Conservation (phyloP, 2,888 invertebrate species). For the Nasonovia ribisnigri region DNA sequence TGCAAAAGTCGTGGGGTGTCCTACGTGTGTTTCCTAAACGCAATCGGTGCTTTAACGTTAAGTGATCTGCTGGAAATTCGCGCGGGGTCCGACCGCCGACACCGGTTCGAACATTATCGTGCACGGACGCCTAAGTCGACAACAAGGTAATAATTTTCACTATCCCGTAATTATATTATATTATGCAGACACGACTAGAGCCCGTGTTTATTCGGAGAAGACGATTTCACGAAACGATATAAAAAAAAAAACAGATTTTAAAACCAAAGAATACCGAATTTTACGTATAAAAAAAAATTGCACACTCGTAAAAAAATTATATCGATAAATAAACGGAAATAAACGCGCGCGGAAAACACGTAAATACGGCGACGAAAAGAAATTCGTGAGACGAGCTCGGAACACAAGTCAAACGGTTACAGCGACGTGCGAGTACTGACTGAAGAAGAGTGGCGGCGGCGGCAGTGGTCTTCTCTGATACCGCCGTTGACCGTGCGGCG, state of each 20-base stretch:
- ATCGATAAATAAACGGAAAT: neutral
- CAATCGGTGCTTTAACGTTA: neutral
- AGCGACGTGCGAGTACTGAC: constrained; percentile 58
- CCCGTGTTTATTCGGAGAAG: neutral
- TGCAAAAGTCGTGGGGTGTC: neutral
- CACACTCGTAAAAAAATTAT: neutral
- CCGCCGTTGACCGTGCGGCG: constrained; percentile 20
- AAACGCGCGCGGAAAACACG: constrained; percentile 38
- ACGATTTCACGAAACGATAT: neutral
- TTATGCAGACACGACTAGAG: neutral
- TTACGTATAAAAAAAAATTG: neutral
- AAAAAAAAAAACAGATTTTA: neutral
- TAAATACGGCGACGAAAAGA: constrained; percentile 13
- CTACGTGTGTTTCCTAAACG: neutral
- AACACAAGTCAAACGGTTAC: neutral
- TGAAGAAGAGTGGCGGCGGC: constrained; percentile 59
- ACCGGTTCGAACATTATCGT: constrained; percentile 50
- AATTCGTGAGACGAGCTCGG: neutral
- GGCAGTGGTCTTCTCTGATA: constrained; percentile 48
- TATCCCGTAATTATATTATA: neutral
- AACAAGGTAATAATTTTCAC: neutral
- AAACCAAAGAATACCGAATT: neutral
- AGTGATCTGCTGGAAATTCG: constrained; percentile 50
- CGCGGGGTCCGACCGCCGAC: constrained; percentile 52
- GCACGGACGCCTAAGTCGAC: neutral